phyloP scores from a whole-genome alignment of 2,797 vertebrate genomes.

The Betta splendens region DNA sequence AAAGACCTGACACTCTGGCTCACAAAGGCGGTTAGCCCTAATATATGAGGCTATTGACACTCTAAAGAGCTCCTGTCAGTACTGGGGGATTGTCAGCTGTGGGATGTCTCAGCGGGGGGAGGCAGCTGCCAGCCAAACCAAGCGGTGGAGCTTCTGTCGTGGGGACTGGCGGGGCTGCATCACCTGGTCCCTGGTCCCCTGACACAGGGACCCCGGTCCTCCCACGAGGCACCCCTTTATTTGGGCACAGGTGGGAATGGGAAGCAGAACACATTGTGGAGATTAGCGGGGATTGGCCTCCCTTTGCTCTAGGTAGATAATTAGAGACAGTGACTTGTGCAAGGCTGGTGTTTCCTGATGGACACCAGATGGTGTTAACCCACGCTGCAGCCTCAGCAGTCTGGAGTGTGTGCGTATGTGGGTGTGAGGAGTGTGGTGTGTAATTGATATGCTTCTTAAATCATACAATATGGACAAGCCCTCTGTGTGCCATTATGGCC shows the following conservation, averaged over 20 bases:
- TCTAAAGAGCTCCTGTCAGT: slow-evolving; percentile 83
- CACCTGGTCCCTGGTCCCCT: slow-evolving; percentile 80
- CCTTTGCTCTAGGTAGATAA: slow-evolving; percentile 80
- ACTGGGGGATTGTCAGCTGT: slow-evolving; percentile 82
- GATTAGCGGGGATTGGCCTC: slow-evolving; percentile 80
- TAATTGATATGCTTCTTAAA: slow-evolving; percentile 79
- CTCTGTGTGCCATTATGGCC: slow-evolving; percentile 72
- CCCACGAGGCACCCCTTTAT: slow-evolving; percentile 64
- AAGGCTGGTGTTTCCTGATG: slow-evolving; percentile 86
- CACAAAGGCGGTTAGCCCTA: slow-evolving; percentile 85
- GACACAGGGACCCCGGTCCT: slow-evolving; percentile 64
- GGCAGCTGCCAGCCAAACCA: slow-evolving; percentile 83
- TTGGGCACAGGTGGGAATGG: slow-evolving; percentile 84
- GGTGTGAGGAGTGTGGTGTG: slow-evolving; percentile 53
- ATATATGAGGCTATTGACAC: slow-evolving; percentile 87
- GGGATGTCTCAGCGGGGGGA: slow-evolving; percentile 82
- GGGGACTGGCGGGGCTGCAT: slow-evolving; percentile 59
- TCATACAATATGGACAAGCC: slow-evolving; percentile 76
- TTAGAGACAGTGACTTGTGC: slow-evolving; percentile 82
- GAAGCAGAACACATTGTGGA: slow-evolving; percentile 84
- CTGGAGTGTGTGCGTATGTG: slow-evolving; percentile 45
- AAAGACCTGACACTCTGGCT: slow-evolving; percentile 82
- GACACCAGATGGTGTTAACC: slow-evolving; percentile 83
- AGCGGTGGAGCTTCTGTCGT: slow-evolving; percentile 71
- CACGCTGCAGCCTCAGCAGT: slow-evolving; percentile 66